These are phyloP conservation scores for Oenanthe oenanthe DNA, from an alignment of 2,113 vertebrate genomes.

Conservation along the genomic window DNA sequence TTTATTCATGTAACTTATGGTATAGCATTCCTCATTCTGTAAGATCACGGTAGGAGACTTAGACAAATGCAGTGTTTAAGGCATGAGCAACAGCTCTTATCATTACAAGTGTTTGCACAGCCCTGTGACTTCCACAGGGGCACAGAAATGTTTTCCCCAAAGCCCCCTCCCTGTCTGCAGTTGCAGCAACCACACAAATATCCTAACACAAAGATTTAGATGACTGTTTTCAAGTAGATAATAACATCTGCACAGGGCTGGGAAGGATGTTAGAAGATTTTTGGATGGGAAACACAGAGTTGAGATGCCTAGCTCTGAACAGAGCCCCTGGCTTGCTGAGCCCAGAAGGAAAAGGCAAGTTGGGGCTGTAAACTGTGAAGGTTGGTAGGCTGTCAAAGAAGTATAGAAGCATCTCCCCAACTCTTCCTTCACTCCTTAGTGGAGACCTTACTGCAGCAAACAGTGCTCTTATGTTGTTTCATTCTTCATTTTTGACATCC, in stretches of 20 bases:
- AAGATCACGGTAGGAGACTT: fast-evolving
- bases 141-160: background rate
- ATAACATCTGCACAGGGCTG: background rate
- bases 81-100: background rate
- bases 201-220: background rate
- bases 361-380: background rate
- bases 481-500: background rate
- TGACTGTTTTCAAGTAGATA: background rate
- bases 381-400: background rate
- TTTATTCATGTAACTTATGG: background rate
- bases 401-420: background rate
- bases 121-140: background rate
- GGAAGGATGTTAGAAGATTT: background rate
- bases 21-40: background rate
- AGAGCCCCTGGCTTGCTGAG: background rate
- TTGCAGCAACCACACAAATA: background rate
- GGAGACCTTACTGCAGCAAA: background rate
- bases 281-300: background rate
- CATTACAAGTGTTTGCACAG: background rate
- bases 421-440: background rate
- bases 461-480: background rate
- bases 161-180: background rate
- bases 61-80: background rate
- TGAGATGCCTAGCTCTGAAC: background rate
- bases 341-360: background rate